Conservation (phyloP, 1,140 invertebrate species). For the Zophobas morio region DNA sequence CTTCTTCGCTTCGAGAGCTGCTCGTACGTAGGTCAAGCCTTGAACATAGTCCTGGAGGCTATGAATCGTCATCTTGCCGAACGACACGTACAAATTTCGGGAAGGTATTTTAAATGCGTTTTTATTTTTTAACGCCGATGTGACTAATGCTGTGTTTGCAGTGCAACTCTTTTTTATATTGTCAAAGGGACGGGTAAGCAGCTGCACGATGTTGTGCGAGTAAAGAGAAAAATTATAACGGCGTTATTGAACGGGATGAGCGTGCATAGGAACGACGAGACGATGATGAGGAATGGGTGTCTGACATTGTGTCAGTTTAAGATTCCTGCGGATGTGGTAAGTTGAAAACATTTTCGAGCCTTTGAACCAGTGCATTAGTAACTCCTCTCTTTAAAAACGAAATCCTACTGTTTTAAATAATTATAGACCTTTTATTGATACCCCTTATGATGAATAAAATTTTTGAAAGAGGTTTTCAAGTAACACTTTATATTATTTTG, state of each 20-base stretch:
- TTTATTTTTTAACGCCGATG: constrained; percentile 21
- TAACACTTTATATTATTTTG: too few relatives aligned
- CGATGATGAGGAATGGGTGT: constrained; percentile 96
- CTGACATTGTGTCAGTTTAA: constrained; percentile 95
- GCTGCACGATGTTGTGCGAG: constrained; percentile 74
- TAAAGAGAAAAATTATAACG: constrained; percentile 85
- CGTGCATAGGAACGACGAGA: constrained; percentile 85
- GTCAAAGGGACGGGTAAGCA: constrained; percentile 87
- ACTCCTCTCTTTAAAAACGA: too few relatives aligned
- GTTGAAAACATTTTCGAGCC: constrained; percentile 61
- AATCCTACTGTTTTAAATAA: too few relatives aligned
- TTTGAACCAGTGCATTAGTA: too few relatives aligned
- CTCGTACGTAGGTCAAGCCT: constrained; percentile 78
- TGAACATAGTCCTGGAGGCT: constrained; percentile 85
- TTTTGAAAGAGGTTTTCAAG: too few relatives aligned
- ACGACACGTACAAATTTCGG: constrained; percentile 93
- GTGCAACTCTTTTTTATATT: constrained; percentile 95
- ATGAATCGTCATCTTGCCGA: constrained; percentile 88
- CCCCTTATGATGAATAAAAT: too few relatives aligned
- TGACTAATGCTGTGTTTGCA: constrained; percentile 67
- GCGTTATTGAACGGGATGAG: constrained; percentile 92
- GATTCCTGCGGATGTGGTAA: constrained; percentile 94
- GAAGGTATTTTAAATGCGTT: constrained; percentile 75
- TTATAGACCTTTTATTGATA: too few relatives aligned
- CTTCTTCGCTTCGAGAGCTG: constrained; percentile 87